These are phyloP conservation scores for Gadus macrocephalus DNA, from an alignment of 2,113 vertebrate species.

Conservation along the genomic window DNA sequence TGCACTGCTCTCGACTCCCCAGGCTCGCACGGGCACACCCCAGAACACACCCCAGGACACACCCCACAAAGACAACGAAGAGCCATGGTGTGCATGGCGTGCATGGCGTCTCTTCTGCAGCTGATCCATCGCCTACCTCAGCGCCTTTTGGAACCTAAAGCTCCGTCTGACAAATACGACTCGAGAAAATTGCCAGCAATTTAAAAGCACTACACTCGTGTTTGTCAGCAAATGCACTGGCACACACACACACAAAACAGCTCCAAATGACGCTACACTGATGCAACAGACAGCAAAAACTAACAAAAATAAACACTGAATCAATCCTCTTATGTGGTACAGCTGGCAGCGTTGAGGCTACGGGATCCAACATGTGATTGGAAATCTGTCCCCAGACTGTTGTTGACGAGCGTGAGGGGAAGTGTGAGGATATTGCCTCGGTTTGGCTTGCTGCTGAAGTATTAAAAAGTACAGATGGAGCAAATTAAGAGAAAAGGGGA, in stretches of 20 bases:
- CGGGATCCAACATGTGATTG: conserved; percentile 27
- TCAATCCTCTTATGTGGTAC: conserved; percentile 21
- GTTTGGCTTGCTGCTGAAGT: neutral
- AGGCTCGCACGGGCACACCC: neutral
- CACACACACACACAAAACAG: neutral
- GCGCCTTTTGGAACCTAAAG: neutral
- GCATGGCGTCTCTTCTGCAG: neutral
- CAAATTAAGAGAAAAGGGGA: neutral
- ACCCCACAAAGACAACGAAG: neutral
- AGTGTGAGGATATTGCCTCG: neutral
- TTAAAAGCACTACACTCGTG: neutral
- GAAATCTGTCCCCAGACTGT: conserved; percentile 12
- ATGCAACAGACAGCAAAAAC: conserved; percentile 4
- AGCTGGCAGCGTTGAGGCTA: conserved; percentile 14
- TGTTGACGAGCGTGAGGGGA: neutral
- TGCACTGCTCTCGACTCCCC: no score
- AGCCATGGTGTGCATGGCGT: neutral
- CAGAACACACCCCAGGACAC: neutral
- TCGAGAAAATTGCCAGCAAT: no score
- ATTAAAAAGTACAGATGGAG: conserved; percentile 6
- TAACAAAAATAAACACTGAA: neutral
- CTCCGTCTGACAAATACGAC: neutral
- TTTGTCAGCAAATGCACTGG: neutral
- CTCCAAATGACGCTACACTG: neutral
- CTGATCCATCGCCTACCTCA: neutral